These are phyloP conservation scores for Prosopocoilus inquinatus DNA, from an alignment of 2,888 invertebrate species.

Conservation along the genomic window DNA sequence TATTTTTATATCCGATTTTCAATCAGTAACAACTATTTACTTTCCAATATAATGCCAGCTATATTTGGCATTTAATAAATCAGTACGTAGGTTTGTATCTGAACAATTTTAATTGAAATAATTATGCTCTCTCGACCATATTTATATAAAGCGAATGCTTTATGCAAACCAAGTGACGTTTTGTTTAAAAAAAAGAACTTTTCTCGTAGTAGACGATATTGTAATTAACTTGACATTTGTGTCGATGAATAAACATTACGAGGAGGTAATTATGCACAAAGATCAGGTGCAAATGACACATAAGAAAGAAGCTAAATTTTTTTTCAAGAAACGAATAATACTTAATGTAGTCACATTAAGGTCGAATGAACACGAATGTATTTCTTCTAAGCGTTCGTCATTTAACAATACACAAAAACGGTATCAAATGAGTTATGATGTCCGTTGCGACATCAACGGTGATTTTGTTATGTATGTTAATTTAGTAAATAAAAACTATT, in stretches of 20 bases:
- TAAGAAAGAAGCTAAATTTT: conserved; percentile 12
- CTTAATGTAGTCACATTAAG: conserved; percentile 11
- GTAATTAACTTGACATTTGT: background rate
- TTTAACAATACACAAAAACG: conserved; percentile 5
- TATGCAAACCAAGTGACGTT: too few relatives aligned
- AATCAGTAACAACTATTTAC: too few relatives aligned
- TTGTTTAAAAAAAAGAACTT: too few relatives aligned
- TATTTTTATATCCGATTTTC: too few relatives aligned
- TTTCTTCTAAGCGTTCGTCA: background rate
- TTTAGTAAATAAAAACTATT: conserved; percentile 12
- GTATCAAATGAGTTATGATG: conserved; percentile 9
- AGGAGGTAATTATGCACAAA: background rate
- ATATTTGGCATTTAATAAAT: too few relatives aligned
- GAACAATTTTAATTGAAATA: too few relatives aligned
- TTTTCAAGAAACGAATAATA: conserved; percentile 17
- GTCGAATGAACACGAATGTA: conserved; percentile 9
- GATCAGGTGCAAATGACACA: conserved; percentile 5
- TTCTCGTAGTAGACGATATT: too few relatives aligned
- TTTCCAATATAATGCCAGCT: too few relatives aligned
- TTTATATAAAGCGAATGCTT: too few relatives aligned
- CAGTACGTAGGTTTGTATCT: too few relatives aligned
- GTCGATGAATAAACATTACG: conserved; percentile 9
- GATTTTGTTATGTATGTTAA: conserved; percentile 20
- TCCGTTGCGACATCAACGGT: conserved; percentile 9
- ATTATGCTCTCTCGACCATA: too few relatives aligned